Conservation (phyloP, 2,888 invertebrate genomes). For the Zygaena filipendulae region DNA sequence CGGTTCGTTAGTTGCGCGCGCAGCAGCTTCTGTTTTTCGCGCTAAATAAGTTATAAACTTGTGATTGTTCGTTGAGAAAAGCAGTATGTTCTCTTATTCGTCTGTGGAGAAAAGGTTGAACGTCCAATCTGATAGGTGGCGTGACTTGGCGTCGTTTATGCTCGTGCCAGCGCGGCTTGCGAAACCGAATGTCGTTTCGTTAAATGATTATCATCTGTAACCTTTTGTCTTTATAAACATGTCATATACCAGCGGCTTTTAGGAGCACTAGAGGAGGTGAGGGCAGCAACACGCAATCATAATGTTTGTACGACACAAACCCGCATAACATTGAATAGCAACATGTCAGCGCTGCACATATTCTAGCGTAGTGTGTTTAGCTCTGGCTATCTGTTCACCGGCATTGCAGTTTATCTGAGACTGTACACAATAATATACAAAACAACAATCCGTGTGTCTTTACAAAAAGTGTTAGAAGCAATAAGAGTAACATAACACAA, state of each 20-base stretch:
- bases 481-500: no score
- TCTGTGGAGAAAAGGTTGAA: slow-evolving; percentile 49
- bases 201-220: slow-evolving; percentile 61
- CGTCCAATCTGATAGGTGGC: slow-evolving; percentile 62
- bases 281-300: background rate
- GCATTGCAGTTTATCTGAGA: no score
- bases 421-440: no score
- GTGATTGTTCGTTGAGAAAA: no score
- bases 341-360: slow-evolving; percentile 30
- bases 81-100: no score
- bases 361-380: slow-evolving; percentile 15
- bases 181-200: slow-evolving; percentile 60
- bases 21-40: slow-evolving; percentile 54
- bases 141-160: slow-evolving; percentile 64
- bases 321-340: slow-evolving; percentile 43
- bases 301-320: slow-evolving; percentile 15
- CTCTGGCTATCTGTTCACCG: no score
- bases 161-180: slow-evolving; percentile 41
- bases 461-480: no score
- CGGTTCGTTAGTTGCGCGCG: slow-evolving; percentile 55
- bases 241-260: slow-evolving; percentile 31
- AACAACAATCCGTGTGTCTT: no score
- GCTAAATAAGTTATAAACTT: slow-evolving; percentile 64
- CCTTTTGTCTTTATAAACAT: slow-evolving; percentile 66
- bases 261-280: background rate